Percentiles rank a stretch among this genome's conserved stretches.
Conservation (phyloP, 2,797 vertebrate genomes). For the Muscicapa comitata region DNA sequence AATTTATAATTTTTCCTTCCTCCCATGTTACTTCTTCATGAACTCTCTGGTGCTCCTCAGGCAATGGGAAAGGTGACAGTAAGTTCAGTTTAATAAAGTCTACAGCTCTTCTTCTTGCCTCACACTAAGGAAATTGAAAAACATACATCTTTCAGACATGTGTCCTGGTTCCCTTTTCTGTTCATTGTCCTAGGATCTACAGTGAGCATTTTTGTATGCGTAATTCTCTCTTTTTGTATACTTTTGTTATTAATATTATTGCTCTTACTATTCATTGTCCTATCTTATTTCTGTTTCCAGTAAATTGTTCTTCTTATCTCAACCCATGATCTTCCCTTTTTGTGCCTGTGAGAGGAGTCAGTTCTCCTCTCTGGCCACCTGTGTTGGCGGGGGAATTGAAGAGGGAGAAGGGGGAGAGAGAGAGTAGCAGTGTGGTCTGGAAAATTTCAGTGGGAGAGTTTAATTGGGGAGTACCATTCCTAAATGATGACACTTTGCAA, state of each 20-base stretch:
- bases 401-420: not conserved
- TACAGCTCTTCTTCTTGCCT: not conserved
- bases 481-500: not conserved
- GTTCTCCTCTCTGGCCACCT: not conserved
- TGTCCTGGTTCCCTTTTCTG: not conserved
- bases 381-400: fast-evolving
- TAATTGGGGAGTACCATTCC: not conserved
- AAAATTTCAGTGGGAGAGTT: not conserved
- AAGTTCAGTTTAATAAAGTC: not conserved
- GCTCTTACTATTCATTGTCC: not conserved
- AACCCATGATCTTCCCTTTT: not conserved
- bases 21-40: not conserved
- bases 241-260: not conserved
- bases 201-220: not conserved
- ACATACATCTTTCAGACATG: not conserved
- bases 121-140: not conserved
- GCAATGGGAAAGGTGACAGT: not conserved
- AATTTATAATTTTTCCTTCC: not conserved
- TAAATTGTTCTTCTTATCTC: too few relatives aligned
- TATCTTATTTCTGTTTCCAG: not conserved
- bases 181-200: not conserved
- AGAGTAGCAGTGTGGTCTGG: not conserved
- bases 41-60: not conserved
- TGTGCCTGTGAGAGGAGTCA: too few relatives aligned
- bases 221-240: not conserved